Evolutionary conservation across 2,797 vertebrate genomes (phyloP).

Genomic region (Cirrhinus molitorella): DNA sequence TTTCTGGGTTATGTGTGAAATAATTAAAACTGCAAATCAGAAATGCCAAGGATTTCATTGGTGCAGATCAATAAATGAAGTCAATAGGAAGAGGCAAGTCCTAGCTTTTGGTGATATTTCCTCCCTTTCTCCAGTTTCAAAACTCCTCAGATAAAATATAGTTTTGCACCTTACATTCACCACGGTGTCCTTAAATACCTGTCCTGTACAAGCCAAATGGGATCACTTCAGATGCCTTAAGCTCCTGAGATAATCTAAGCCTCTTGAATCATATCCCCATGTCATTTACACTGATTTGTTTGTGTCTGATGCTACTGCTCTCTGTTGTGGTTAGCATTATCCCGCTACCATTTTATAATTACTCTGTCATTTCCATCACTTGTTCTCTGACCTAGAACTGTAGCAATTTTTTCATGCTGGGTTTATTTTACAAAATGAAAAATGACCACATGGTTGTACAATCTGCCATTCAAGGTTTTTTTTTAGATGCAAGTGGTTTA

Average conservation of each 20-base stretch:
- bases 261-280: slow-evolving; percentile 47
- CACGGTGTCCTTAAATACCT: slow-evolving; percentile 56
- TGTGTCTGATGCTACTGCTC: slow-evolving; percentile 32
- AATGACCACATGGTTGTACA: background rate
- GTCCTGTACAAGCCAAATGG: slow-evolving; percentile 57
- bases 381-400: background rate
- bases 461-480: background rate
- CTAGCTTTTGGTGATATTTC: slow-evolving; percentile 50
- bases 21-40: slow-evolving; percentile 66
- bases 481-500: background rate
- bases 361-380: slow-evolving; percentile 29
- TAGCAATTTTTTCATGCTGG: background rate
- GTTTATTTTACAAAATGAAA: slow-evolving; percentile 17
- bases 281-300: slow-evolving; percentile 62
- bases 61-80: slow-evolving; percentile 49
- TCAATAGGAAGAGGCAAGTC: slow-evolving; percentile 25
- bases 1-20: slow-evolving; percentile 60
- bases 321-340: slow-evolving; percentile 35
- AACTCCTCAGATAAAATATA: background rate
- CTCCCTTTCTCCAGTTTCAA: slow-evolving; percentile 50
- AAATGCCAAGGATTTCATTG: slow-evolving; percentile 54
- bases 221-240: slow-evolving; percentile 55
- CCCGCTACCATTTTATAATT: slow-evolving; percentile 29
- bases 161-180: background rate
- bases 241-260: slow-evolving; percentile 56